Percentiles rank a stretch among this genome's conserved stretches.
Evolutionary conservation across 2,797 vertebrate genomes (phyloP).

Genomic region (Parauchenoglanis punctatus): DNA sequence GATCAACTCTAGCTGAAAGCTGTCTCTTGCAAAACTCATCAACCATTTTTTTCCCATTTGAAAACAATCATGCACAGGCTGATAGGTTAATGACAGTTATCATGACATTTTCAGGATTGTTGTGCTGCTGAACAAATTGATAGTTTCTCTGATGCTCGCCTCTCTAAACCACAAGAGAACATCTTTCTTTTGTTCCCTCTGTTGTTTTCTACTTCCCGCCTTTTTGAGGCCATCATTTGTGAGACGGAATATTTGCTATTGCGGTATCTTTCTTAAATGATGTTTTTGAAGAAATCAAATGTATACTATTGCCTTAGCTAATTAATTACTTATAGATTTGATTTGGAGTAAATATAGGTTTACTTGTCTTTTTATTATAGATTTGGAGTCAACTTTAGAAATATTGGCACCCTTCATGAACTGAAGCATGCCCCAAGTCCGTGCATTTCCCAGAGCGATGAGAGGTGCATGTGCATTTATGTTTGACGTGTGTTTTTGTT

Average conservation of each 20-base stretch:
- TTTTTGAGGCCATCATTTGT: neutral
- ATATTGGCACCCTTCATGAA: neutral
- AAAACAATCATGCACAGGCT: constrained; percentile 53
- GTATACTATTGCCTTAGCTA: neutral
- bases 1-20: constrained; percentile 64
- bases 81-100: constrained; percentile 58
- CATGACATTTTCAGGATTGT: constrained; percentile 51
- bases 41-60: constrained; percentile 45
- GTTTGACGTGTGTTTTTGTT: neutral
- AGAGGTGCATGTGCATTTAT: neutral
- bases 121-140: constrained; percentile 45
- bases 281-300: neutral
- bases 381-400: neutral
- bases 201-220: neutral
- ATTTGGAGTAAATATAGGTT: neutral
- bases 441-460: neutral
- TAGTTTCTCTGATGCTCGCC: constrained; percentile 28
- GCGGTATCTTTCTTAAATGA: neutral
- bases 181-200: neutral
- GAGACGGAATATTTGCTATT: neutral
- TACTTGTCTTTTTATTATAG: neutral
- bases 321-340: neutral
- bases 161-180: neutral
- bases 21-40: constrained; percentile 60
- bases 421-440: neutral